Evolutionary conservation across 2,888 invertebrate species (phyloP), one percentile per base, ranked within the genome.

Genomic region (Cacoxenus indagator): DNA sequence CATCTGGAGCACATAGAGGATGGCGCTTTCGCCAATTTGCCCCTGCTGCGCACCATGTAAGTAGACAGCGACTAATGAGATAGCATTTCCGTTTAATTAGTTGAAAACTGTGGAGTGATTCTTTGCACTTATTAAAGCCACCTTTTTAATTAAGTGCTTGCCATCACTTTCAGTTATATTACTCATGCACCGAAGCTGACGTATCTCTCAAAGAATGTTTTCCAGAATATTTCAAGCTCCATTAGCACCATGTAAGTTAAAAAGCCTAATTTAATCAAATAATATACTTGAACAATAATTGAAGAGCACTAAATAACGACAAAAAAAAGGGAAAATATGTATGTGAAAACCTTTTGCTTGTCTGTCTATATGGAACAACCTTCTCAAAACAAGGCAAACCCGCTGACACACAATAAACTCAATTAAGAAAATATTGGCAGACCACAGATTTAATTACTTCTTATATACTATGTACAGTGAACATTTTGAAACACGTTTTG

Each of bases 121-220:
- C 46, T 26, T 57, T 66, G 22, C 26, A 45, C 31, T 57, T 65
- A 46, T 45, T 1, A 17, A 75, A 67, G 26, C 19, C 37, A 22
- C 9, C n/a, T 46, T 0, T 22, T 1, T 51, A 31, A 26, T 5
- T 48, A 17, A 19, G 4, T 57, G 19, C 37, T 24, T 37, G 0
- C 22, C 9, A 46, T 70, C 14, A 37, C 66, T 89, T 89, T 11
- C 88, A 93, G 93, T 78, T 92, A 92, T 76, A 93, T 93, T 84
- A 90, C 92, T 0, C 91, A 92, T 85, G 92, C 92, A 1, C 92
- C 93, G 9, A 89, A 90, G 77, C 86, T 93, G 65, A 91, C 89
- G 69, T 89, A 89, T 70, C 78, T 89, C 29, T 83, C 87, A 0
- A 85, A 84, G 71, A 86, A 87, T 73, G 86, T 87, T 0, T 87